Percentiles rank a stretch among this genome's conserved stretches.
These are phyloP conservation scores for Papilio protenor DNA, from an alignment of 2,888 invertebrate genomes.

Conservation along the genomic window DNA sequence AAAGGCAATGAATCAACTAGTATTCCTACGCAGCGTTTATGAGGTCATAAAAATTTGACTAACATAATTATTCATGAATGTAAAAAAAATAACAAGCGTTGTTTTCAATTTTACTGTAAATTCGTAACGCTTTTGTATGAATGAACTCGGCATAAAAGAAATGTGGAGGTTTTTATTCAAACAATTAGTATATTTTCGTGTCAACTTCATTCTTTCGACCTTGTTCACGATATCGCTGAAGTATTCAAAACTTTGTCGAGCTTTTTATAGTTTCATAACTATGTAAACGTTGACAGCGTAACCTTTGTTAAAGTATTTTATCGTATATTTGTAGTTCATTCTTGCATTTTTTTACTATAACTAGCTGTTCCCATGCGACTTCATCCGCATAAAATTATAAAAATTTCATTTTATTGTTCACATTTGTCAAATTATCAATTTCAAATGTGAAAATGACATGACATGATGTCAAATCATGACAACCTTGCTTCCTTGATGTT, in stretches of 20 bases:
- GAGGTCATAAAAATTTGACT: not conserved
- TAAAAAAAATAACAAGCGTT: not conserved
- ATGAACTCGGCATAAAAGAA: not conserved
- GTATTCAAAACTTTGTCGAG: conserved; percentile 35
- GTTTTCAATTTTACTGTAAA: conserved; percentile 27
- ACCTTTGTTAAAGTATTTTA: conserved; percentile 14
- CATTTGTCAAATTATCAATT: too few relatives aligned
- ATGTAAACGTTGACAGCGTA: conserved; percentile 11
- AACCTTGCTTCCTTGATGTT: too few relatives aligned
- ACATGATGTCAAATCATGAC: too few relatives aligned
- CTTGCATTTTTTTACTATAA: not conserved
- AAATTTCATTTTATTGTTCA: too few relatives aligned
- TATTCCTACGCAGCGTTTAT: not conserved
- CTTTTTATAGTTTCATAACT: conserved; percentile 30
- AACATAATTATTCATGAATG: not conserved
- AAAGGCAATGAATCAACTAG: not conserved
- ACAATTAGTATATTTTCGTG: conserved; percentile 30
- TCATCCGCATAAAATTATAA: too few relatives aligned
- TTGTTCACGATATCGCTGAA: conserved; percentile 32
- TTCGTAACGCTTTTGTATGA: conserved; percentile 25
- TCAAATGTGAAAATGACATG: too few relatives aligned
- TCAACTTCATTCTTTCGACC: conserved; percentile 30
- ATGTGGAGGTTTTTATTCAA: conserved; percentile 26
- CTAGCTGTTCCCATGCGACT: too few relatives aligned
- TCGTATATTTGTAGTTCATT: conserved; percentile 3